Evolutionary conservation across 2,797 vertebrate genomes (phyloP).

Genomic region (Amblyraja radiata): DNA sequence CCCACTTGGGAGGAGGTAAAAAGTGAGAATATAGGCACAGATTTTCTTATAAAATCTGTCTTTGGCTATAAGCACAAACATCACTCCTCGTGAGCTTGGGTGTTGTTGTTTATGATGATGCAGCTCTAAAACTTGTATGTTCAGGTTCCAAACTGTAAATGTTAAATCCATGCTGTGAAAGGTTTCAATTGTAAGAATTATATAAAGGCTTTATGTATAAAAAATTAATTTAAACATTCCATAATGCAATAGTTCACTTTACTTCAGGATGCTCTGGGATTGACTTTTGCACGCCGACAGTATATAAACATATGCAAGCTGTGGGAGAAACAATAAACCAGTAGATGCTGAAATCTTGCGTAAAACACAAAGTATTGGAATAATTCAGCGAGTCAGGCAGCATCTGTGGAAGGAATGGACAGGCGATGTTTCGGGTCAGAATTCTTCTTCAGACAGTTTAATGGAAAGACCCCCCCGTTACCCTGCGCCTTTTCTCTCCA

Average conservation of each 20-base stretch:
- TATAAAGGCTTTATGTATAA: neutral
- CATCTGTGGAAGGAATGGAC: too few relatives aligned
- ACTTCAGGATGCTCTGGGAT: neutral
- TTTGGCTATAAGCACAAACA: neutral
- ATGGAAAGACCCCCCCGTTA: too few relatives aligned
- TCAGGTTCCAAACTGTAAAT: neutral
- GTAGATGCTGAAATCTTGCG: too few relatives aligned
- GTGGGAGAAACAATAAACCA: neutral
- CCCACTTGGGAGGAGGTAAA: neutral
- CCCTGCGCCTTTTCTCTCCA: too few relatives aligned
- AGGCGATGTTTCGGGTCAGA: too few relatives aligned
- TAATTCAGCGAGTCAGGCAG: too few relatives aligned
- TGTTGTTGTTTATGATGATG: neutral
- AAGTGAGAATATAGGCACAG: neutral
- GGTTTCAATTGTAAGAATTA: neutral
- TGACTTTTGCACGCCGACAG: neutral
- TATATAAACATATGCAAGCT: neutral
- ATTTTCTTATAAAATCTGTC: slow-evolving; percentile 19
- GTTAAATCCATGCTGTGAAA: too few relatives aligned
- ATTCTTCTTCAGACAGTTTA: too few relatives aligned
- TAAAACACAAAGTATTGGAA: too few relatives aligned
- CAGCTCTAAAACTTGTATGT: neutral
- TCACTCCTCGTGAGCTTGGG: neutral
- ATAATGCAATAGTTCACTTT: neutral
- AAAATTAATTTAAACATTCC: neutral